A percentile compares a stretch with the other conserved stretches of the same genome.
These are phyloP conservation scores for Drosophila prostipennis DNA, from an alignment of 2,888 invertebrate species.

Conservation along the genomic window DNA sequence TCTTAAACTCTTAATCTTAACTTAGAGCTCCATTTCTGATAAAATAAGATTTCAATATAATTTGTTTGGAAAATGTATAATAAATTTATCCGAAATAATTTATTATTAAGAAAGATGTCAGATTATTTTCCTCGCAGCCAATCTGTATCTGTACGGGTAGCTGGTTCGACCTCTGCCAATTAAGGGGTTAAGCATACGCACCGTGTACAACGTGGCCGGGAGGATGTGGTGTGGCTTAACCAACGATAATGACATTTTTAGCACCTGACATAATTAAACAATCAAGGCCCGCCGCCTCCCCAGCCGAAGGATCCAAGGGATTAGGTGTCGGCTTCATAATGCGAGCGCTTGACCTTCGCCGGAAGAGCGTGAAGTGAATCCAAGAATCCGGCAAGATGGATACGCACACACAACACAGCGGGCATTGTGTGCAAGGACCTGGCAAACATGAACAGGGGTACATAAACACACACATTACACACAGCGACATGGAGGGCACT, in stretches of 20 bases:
- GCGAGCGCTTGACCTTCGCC: conserved; percentile 68
- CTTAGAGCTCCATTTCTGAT: no score
- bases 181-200: conserved; percentile 62
- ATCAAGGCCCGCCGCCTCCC: conserved; percentile 26
- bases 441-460: conserved; percentile 23
- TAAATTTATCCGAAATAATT: no score
- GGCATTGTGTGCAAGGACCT: conserved; percentile 39
- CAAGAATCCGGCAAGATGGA: conserved; percentile 33
- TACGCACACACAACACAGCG: conserved; percentile 25
- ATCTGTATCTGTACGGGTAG: no score
- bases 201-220: conserved; percentile 16
- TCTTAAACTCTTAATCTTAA: no score
- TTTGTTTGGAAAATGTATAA: no score
- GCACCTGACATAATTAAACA: conserved; percentile 80
- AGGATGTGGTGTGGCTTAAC: conserved; percentile 11
- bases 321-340: conserved; percentile 67
- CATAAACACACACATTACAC: conserved; percentile 11
- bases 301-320: conserved; percentile 19
- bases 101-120: no score
- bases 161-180: background rate
- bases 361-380: conserved; percentile 50
- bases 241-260: conserved; percentile 68
- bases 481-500: conserved; percentile 37
- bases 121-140: no score
- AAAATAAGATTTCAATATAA: no score